These are phyloP conservation scores for Bergia sp. DNA, from an alignment of 92 coral and sea anemone species.

Conservation along the genomic window DNA sequence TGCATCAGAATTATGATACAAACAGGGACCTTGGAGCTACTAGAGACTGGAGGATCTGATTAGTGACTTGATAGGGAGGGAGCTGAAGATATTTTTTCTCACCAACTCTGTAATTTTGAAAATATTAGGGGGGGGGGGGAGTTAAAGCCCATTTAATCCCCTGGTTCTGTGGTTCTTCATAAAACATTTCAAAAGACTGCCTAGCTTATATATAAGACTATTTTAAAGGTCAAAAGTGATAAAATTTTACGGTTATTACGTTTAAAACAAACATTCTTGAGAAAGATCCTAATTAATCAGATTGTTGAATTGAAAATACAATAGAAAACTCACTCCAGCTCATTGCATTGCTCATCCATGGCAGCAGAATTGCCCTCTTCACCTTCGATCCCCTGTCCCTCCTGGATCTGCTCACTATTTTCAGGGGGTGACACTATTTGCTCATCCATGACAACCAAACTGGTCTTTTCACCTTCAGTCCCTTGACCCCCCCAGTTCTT, in stretches of 20 bases:
- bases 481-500: neutral
- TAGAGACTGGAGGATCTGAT: too few relatives aligned
- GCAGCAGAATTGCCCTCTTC: neutral
- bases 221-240: too few relatives aligned
- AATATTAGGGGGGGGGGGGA: too few relatives aligned
- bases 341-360: constrained; percentile 13
- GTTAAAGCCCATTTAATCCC: too few relatives aligned
- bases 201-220: too few relatives aligned
- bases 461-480: neutral
- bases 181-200: too few relatives aligned
- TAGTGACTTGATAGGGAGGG: too few relatives aligned
- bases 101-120: too few relatives aligned
- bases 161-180: too few relatives aligned
- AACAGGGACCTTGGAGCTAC: neutral
- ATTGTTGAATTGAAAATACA: too few relatives aligned
- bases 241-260: too few relatives aligned
- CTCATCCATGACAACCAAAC: neutral
- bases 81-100: too few relatives aligned
- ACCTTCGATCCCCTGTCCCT: neutral
- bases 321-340: constrained; percentile 19
- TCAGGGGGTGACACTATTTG: neutral
- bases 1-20: neutral
- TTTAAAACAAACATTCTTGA: neutral
- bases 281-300: neutral
- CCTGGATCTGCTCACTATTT: neutral